Base-by-base conservation (phyloP, 2,113 vertebrate genomes). In the Ctenomys sociabilis region DNA sequence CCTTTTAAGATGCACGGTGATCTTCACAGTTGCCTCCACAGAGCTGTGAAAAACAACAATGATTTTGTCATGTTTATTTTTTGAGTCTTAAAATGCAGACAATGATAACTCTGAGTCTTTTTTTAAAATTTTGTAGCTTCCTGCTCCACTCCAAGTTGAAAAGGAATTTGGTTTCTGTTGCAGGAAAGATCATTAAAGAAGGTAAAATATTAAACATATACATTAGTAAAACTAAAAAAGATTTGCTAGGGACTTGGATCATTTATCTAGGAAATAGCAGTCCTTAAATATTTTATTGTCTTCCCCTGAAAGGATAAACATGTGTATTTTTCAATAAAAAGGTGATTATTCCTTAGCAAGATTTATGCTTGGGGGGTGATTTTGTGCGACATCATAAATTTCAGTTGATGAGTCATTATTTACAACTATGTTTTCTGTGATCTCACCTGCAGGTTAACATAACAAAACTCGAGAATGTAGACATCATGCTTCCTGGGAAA, bases 121-220 rank as follows among this genome's bases (percentile, higher is more conserved):
- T 37, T 89, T 68, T 77, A 54, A 94, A 95, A 17, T 89, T 96
- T 78, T 96, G 91, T 85, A 98, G 97, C 37, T 85, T 97, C 92
- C 96, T 75, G 28, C 88, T 92, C 94, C 91, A 95, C 90, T 61
- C 28, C 94, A 82, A 68, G 11, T 61, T 95, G 97, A 96, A 88
- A 97, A 97, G 77, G 96, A 98, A 68, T 89, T 96, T 94, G 90
- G 96, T 86, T 93, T 96, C 93, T 96, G 37, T 89, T 94, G 17
- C 90, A 97, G 68, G 73, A 92, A 95, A 93, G 93, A 97, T 96
- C 89, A 98, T 85, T 97, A 97, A 94, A 90, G 4, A 13, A 97
- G 98, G 98, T 98, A 98, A 98, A 97, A 95, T 72, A 87, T 64
- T 37, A 89, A 45, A 24, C 72, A 16, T 95, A 17, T 85, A 17